Base-by-base conservation (phyloP, 2,888 invertebrate genomes). In the Rhaphigaster nebulosa region DNA sequence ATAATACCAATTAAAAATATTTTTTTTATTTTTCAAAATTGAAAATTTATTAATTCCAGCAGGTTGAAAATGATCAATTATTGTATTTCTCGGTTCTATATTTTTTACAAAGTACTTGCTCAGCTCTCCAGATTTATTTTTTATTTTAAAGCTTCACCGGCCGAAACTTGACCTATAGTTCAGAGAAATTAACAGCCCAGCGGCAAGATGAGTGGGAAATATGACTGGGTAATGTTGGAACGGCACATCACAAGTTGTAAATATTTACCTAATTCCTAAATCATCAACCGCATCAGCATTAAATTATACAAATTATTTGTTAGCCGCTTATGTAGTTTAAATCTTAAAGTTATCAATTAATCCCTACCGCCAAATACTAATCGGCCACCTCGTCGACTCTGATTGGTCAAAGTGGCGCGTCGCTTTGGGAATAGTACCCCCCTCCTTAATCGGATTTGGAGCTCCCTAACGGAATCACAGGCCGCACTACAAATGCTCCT, bases 401-500 rank as follows among this genome's bases (percentile, higher is more conserved):
- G 84, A 84, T 84, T 84, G 84, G 84, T 84, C 84, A 84, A 84
- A 84, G 84, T 50, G n/a, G 45, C 15, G 45, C 45, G n/a, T 26
- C 45, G 38, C 70, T 76, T 76, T 76, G n/a, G 84, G 84, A 23
- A 50, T 45, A 38, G 84, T 15, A 26, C 84, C 45, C n/a, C 65
- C 70, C 70, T 15, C 34, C 34, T 76, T 84, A 84, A 84, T 50
- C 84, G 84, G 84, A 84, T 84, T 84, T 41, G 84, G 13, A 45
- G n/a, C 84, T 45, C 45, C n/a, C 84, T 84, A 84, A 84, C 84
- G 26, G 45, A 50, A 84, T 84, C 84, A 76, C 6, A 38, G 70
- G 84, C 84, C 84, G 45, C 84, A 41, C 84, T 84, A 84, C 84
- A 84, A 84, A 84, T 84, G 45, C 84, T 50, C n/a, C 84, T 50